Conservation (phyloP, 92 coral and sea anemone genomes). For the Siderastrea radians region DNA sequence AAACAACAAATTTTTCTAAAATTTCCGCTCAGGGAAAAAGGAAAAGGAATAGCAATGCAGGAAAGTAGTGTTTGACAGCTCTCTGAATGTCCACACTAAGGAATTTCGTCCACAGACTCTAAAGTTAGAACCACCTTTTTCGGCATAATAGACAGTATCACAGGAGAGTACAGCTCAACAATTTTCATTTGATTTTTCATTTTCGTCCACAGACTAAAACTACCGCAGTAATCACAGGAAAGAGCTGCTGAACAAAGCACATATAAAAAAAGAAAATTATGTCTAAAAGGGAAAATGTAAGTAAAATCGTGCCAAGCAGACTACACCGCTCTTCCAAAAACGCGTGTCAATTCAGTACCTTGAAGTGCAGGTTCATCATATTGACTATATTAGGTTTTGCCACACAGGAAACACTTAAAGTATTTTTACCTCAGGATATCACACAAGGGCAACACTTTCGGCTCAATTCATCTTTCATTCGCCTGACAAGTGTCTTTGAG, state of each 20-base stretch:
- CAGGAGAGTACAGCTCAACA: background rate
- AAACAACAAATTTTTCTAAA: background rate
- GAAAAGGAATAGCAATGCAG: background rate
- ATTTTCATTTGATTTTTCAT: no score
- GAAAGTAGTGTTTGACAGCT: background rate
- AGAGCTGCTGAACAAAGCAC: background rate
- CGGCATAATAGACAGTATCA: background rate
- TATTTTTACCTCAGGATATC: conserved; percentile 26
- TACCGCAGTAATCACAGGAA: background rate
- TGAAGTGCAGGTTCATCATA: background rate
- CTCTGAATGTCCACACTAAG: background rate
- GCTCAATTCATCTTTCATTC: conserved; percentile 27
- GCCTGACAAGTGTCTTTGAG: conserved; percentile 30
- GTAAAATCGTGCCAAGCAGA: background rate
- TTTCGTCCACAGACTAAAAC: no score
- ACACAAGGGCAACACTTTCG: conserved; percentile 2
- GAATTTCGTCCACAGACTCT: background rate
- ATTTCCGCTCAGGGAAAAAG: background rate
- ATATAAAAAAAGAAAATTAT: background rate
- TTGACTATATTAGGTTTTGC: background rate
- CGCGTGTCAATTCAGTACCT: background rate
- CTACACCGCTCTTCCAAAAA: background rate
- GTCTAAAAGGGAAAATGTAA: background rate
- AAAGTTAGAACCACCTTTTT: background rate
- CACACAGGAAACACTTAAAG: conserved; percentile 25